These are phyloP conservation scores for Drosophila micromelanica DNA, from an alignment of 1,140 invertebrate species.

Conservation along the genomic window DNA sequence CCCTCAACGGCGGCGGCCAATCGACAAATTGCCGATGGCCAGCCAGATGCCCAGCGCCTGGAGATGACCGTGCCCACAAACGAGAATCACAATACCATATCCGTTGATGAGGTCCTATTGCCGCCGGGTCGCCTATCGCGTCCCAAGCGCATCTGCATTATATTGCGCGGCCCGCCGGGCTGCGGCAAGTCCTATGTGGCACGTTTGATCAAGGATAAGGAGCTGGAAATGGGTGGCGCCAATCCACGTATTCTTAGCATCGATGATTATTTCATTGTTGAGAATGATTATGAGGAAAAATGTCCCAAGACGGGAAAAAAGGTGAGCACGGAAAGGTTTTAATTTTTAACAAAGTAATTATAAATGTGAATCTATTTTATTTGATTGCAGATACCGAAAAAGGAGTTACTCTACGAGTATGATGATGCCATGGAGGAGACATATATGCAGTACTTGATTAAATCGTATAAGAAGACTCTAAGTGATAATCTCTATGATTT, in stretches of 20 bases:
- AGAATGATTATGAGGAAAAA: slow-evolving; percentile 92
- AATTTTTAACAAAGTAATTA: too few species aligned
- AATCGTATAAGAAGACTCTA: slow-evolving; percentile 96
- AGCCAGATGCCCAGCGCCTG: slow-evolving; percentile 23
- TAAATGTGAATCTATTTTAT: neutral
- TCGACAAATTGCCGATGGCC: slow-evolving; percentile 29
- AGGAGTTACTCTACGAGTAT: slow-evolving; percentile 95
- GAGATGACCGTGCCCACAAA: slow-evolving; percentile 64
- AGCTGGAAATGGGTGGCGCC: slow-evolving; percentile 85
- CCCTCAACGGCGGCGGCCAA: slow-evolving; percentile 66
- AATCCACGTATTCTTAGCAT: slow-evolving; percentile 95
- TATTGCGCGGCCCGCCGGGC: slow-evolving; percentile 94
- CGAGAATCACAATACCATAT: slow-evolving; percentile 85
- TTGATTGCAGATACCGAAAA: slow-evolving; percentile 86
- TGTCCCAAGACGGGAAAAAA: slow-evolving; percentile 92
- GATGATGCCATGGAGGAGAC: slow-evolving; percentile 92
- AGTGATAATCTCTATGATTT: slow-evolving; percentile 96
- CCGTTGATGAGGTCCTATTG: slow-evolving; percentile 93
- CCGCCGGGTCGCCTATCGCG: slow-evolving; percentile 86
- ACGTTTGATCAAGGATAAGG: slow-evolving; percentile 91
- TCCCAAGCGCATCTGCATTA: slow-evolving; percentile 92
- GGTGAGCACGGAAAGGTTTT: slow-evolving; percentile 84
- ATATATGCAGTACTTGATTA: slow-evolving; percentile 92
- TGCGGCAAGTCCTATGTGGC: slow-evolving; percentile 93
- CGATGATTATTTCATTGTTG: slow-evolving; percentile 98